These are phyloP conservation scores for Theocolax elegans DNA, from an alignment of 1,140 invertebrate species.

Conservation along the genomic window DNA sequence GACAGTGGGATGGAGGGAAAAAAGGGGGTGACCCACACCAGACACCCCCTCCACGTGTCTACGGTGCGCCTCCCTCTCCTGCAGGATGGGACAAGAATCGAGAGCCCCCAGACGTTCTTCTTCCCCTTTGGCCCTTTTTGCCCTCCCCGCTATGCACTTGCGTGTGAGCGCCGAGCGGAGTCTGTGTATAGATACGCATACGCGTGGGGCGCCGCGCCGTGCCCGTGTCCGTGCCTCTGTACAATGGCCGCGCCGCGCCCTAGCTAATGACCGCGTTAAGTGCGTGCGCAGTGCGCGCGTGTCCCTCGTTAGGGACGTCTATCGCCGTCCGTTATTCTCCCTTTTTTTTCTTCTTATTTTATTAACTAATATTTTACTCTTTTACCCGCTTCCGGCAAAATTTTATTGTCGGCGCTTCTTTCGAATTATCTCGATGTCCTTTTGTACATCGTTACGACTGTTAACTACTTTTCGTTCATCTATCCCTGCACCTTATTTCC, in stretches of 20 bases:
- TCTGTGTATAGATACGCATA: neutral
- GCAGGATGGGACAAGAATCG: neutral
- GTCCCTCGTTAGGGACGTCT: conserved; percentile 1
- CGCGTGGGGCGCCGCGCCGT: neutral
- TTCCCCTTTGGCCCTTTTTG: neutral
- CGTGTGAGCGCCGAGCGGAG: neutral
- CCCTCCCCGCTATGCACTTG: neutral
- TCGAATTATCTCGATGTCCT: no score
- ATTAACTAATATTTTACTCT: no score
- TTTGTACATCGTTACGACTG: no score
- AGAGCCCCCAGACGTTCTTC: neutral
- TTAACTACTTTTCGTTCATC: no score
- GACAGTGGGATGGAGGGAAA: neutral
- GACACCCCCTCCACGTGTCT: neutral
- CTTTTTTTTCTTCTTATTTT: no score
- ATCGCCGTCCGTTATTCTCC: no score
- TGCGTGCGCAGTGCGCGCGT: neutral
- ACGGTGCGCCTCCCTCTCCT: neutral
- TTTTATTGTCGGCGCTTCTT: no score
- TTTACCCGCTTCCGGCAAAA: no score
- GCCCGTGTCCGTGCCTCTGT: neutral
- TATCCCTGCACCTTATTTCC: no score
- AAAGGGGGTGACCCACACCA: no score
- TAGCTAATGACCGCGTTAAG: conserved; percentile 30
- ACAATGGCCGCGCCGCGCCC: conserved; percentile 35